A percentile compares a stretch with the other conserved stretches of the same genome.
phyloP scores from a whole-genome alignment of 2,888 invertebrate genomes.

The Calliopum simillimum region DNA sequence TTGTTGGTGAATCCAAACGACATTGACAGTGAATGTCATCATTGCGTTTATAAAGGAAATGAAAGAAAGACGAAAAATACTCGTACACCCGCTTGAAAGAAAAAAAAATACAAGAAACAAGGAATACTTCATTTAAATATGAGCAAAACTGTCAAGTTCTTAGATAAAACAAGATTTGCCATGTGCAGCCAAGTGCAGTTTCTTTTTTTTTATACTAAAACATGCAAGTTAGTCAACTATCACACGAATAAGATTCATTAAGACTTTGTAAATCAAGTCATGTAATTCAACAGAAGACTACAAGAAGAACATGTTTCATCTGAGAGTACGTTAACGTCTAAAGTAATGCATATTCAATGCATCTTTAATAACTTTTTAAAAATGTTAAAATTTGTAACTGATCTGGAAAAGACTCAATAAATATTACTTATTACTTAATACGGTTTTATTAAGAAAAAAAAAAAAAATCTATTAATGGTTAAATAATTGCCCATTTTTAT shows the following conservation, averaged over 20 bases:
- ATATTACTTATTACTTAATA: no score
- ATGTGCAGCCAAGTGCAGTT: conserved; percentile 12
- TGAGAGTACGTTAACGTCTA: no score
- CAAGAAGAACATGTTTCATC: no score
- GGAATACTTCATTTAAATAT: neutral
- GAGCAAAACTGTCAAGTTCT: conserved; percentile 11
- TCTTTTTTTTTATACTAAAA: neutral
- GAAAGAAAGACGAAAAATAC: conserved; percentile 42
- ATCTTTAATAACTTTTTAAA: no score
- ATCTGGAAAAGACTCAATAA: no score
- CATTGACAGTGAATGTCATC: neutral
- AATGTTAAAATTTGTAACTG: no score
- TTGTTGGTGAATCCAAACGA: neutral
- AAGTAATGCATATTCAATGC: no score
- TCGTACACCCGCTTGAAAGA: neutral
- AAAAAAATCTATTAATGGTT: no score
- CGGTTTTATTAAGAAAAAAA: no score
- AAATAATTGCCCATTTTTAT: no score
- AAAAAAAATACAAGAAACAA: neutral
- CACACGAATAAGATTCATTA: neutral
- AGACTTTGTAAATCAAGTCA: conserved; percentile 8
- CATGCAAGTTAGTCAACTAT: neutral
- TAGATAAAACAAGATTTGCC: neutral
- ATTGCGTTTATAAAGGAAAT: neutral
- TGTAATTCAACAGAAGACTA: neutral